Evolutionary conservation across 2,888 invertebrate species (phyloP), one percentile per base, ranked within the genome.

Genomic region (Melipona beecheii): DNA sequence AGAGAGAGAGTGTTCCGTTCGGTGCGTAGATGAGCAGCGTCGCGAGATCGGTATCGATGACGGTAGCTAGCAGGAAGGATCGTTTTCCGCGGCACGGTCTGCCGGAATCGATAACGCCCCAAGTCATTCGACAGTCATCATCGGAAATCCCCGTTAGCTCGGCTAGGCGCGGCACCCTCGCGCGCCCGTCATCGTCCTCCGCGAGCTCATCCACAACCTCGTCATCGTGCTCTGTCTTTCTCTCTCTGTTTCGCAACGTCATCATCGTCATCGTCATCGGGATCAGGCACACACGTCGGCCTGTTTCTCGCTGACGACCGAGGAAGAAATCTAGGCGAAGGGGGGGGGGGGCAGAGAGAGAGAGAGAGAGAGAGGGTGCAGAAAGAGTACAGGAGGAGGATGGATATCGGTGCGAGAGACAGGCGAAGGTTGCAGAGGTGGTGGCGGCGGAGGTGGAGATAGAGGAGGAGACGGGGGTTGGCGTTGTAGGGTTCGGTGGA

Each of bases 41-140:
- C 27, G 68, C 43, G 56, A 43, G 24, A 60, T n/a, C 54, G 58
- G 43, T 50, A 36, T 13, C 58, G 68, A 36, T 62, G 62, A 43
- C 19, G 17, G 69, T 58, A 58, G 62, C 62, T 24, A 9, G 36
- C 60, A 73, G 83, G 71, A 77, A 80, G 64, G 80, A 85, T 85
- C 89, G 81, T 82, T 81, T 81, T 75, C 79, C 79, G 69, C 74
- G 75, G 70, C 70, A 78, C 80, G 79, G 73, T 19, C 5, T 78
- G 74, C 83, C 89, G 91, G 91, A 92, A 93, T 93, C 93, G 90
- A 94, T 94, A 94, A 90, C 91, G 94, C 94, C 93, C 90, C 91
- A 87, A 94, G 94, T 94, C 92, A 94, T 94, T 93, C 92, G 92
- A 90, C 91, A 93, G 93, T 94, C 94, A 93, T 94, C 94, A 93